Base-by-base conservation (phyloP, 2,797 vertebrate species). In the Tenualosa ilisha region DNA sequence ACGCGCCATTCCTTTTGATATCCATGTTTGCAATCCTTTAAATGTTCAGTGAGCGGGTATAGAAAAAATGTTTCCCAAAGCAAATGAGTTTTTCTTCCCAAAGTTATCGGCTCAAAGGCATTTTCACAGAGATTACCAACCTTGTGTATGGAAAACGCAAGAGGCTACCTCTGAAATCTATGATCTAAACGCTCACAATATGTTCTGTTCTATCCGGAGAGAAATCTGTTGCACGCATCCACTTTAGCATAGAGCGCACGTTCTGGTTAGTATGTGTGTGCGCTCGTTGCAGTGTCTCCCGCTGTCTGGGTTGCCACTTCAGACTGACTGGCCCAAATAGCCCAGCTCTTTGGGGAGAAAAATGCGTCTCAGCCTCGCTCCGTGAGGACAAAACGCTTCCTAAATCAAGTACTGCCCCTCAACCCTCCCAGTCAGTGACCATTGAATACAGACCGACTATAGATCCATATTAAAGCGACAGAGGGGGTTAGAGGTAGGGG, bases 331-430 rank as follows among this genome's bases (percentile, higher is more conserved):
- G 91, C 93, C 93, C 88, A 90, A 93, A 93, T 91, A 91, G 94
- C 95, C 90, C 94, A 89, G 95, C 94, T 95, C 93, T 91, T 94
- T 93, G 72, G 72, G 72, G 72, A 79, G 72, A 22, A 79, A 79
- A 79, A 79, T 93, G 94, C 95, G 95, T 90, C 94, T 95, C 87
- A 95, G 40, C 94, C 94, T 88, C 92, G 94, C 93, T 86, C 93
- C 93, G 95, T 92, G 94, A 95, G 96, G 94, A 96, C 96, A 97
- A 96, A 97, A 96, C 93, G 93, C 91, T 88, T 92, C 95, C 95
- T 93, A 94, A 97, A 93, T 92, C 94, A 93, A 93, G 96, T 92
- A 95, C 94, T 90, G 93, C 95, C 94, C 90, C 89, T 94, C 96
- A 92, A 96, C 94, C 95, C 95, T 96, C 96, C 95, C 93, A 92